A percentile compares a stretch with the other conserved stretches of the same genome.
phyloP scores from a whole-genome alignment of 2,113 vertebrate genomes.

The Caloenas nicobarica region DNA sequence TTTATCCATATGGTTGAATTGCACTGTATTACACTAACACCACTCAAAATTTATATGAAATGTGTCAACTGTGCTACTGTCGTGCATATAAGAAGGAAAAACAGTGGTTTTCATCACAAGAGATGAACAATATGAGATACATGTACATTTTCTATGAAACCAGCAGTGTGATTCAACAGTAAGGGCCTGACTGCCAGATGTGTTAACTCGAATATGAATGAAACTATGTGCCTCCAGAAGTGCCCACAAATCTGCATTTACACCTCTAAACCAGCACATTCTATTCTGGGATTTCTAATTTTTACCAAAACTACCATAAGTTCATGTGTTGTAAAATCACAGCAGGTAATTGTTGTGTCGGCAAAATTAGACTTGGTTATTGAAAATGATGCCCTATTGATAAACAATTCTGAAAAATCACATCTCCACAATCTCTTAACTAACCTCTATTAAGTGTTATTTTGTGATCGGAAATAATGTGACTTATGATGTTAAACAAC shows the following conservation, averaged over 20 bases:
- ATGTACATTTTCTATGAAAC: not conserved
- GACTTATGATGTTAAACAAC: not conserved
- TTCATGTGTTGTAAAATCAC: not conserved
- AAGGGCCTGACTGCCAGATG: not conserved
- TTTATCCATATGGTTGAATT: not conserved
- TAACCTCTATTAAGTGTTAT: not conserved
- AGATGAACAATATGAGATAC: not conserved
- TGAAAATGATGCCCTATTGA: not conserved
- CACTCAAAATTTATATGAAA: not conserved
- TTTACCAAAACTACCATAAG: not conserved
- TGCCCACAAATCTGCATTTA: not conserved
- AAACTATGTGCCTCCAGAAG: not conserved
- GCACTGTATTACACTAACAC: not conserved
- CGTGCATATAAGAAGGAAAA: not conserved
- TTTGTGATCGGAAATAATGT: not conserved
- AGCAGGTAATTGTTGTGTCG: not conserved
- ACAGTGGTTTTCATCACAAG: not conserved
- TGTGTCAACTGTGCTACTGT: not conserved
- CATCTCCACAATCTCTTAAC: not conserved
- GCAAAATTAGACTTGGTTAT: not conserved
- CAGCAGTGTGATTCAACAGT: not conserved
- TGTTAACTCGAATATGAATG: not conserved
- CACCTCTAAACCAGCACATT: not conserved
- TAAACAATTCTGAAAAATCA: not conserved
- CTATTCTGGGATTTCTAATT: not conserved